These are phyloP conservation scores for Characodon lateralis DNA, from an alignment of 2,797 vertebrate species.

Conservation along the genomic window DNA sequence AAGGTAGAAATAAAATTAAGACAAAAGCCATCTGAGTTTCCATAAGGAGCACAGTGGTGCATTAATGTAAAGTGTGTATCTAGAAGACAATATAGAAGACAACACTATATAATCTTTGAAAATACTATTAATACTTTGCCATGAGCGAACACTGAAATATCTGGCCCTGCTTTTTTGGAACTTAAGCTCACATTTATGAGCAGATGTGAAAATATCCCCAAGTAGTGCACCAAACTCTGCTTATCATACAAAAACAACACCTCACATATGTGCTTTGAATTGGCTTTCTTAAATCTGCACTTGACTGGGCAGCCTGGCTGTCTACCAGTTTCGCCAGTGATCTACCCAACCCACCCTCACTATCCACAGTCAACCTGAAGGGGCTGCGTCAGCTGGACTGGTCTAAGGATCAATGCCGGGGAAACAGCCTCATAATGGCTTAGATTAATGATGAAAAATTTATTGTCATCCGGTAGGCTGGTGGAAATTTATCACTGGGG, in stretches of 20 bases:
- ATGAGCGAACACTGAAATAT: conserved; percentile 62
- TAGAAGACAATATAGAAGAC: conserved; percentile 28
- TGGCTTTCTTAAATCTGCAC: conserved; percentile 44
- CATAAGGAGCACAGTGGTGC: conserved; percentile 59
- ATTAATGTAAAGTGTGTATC: conserved; percentile 33
- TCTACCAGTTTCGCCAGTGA: conserved; percentile 77
- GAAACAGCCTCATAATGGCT: conserved; percentile 91
- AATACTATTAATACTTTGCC: conserved; percentile 53
- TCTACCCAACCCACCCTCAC: conserved; percentile 71
- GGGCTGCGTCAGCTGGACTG: conserved; percentile 81
- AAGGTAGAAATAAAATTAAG: conserved; percentile 74
- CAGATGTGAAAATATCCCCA: conserved; percentile 4
- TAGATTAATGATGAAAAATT: conserved; percentile 99
- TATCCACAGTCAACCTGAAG: conserved; percentile 76
- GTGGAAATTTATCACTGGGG: conserved; percentile 91
- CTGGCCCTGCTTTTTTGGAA: conserved; percentile 26
- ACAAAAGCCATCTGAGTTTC: conserved; percentile 61
- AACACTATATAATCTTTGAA: conserved; percentile 24
- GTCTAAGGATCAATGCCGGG: conserved; percentile 88
- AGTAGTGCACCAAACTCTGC: conserved; percentile 2
- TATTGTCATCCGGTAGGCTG: conserved; percentile 86
- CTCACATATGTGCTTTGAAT: conserved; percentile 60
- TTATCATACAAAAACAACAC: conserved; percentile 49
- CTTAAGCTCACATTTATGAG: conserved; percentile 18
- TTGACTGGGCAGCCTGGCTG: conserved; percentile 63